These are phyloP conservation scores for Thalassophryne amazonica DNA, from an alignment of 2,797 vertebrate species.

Conservation along the genomic window DNA sequence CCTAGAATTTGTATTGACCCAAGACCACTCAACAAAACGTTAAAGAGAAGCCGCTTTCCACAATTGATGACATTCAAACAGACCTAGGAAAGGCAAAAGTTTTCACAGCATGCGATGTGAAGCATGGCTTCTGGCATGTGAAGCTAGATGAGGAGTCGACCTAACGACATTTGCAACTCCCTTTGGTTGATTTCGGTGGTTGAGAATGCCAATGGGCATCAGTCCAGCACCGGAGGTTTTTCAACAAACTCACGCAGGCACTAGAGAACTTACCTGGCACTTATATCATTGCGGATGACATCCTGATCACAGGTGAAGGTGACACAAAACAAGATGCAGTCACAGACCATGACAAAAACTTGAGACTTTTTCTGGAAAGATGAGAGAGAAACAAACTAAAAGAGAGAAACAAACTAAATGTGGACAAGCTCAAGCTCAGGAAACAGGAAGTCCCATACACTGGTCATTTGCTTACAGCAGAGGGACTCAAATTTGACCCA, in stretches of 20 bases:
- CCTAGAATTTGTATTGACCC: too few relatives aligned
- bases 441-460: too few relatives aligned
- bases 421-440: too few relatives aligned
- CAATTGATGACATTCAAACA: slow-evolving; percentile 6
- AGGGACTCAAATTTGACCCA: too few relatives aligned
- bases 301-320: too few relatives aligned
- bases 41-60: slow-evolving; percentile 4
- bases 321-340: too few relatives aligned
- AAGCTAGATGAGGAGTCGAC: neutral
- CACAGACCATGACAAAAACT: too few relatives aligned
- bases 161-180: slow-evolving; percentile 17
- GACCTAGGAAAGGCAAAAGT: neutral
- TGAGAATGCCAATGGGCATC: slow-evolving; percentile 7
- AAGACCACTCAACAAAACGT: neutral
- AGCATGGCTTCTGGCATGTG: slow-evolving; percentile 17
- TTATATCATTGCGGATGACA: too few relatives aligned
- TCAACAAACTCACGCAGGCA: neutral
- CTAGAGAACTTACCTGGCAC: neutral
- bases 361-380: too few relatives aligned
- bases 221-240: neutral
- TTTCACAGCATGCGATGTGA: slow-evolving; percentile 34
- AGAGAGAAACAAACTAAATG: too few relatives aligned
- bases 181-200: slow-evolving; percentile 4
- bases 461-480: too few relatives aligned
- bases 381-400: too few relatives aligned